Percentiles rank a stretch among this genome's conserved stretches.
These are phyloP conservation scores for Intellagama lesueurii DNA, from an alignment of 2,797 vertebrate genomes.

Conservation along the genomic window DNA sequence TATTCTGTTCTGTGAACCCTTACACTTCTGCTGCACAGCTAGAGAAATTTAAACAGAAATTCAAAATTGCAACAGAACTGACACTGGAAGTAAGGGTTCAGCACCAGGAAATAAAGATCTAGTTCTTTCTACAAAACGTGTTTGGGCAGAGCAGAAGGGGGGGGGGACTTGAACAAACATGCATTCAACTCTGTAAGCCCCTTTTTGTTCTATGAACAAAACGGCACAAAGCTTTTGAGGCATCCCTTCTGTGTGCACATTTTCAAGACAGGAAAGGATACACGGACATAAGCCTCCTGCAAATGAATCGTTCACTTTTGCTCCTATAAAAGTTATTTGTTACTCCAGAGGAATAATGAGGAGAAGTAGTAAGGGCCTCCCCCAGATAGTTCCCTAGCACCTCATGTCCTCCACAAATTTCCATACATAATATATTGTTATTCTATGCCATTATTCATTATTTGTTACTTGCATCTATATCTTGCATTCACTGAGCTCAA, in stretches of 20 bases:
- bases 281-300: not conserved
- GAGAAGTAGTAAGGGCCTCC: not conserved
- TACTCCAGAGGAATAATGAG: not conserved
- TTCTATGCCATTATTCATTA: not conserved
- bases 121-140: not conserved
- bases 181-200: not conserved
- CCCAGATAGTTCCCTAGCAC: not conserved
- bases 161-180: not conserved
- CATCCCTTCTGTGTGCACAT: not conserved
- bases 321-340: not conserved
- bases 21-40: too few relatives aligned
- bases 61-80: too few relatives aligned
- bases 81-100: not conserved
- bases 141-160: not conserved
- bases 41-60: too few relatives aligned
- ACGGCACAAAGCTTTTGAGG: not conserved
- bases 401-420: not conserved
- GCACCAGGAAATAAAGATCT: not conserved
- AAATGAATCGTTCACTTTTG: not conserved
- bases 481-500: too few relatives aligned
- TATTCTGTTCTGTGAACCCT: too few relatives aligned
- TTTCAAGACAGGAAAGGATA: not conserved
- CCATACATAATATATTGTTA: not conserved
- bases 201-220: not conserved
- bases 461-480: too few relatives aligned